Conservation (phyloP, 2,113 vertebrate species). For the Caranx melampygus region DNA sequence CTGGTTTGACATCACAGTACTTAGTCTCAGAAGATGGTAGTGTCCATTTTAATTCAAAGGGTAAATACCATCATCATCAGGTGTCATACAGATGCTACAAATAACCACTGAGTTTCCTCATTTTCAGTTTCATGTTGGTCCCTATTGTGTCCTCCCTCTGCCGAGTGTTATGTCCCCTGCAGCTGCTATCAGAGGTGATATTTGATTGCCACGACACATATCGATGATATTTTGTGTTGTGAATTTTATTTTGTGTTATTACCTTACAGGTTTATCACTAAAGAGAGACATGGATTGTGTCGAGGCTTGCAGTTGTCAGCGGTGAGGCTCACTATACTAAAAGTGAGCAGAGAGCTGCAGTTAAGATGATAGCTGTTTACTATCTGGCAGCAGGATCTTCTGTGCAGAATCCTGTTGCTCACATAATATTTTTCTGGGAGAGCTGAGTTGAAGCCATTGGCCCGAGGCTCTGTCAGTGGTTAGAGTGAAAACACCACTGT, state of each 20-base stretch:
- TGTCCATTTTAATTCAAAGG: no score
- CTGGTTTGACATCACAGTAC: neutral
- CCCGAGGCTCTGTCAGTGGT: slow-evolving; percentile 51
- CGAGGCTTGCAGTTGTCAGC: neutral
- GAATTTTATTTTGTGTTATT: no score
- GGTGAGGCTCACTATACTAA: no score
- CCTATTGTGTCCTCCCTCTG: neutral
- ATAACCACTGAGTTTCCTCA: neutral
- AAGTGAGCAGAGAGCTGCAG: neutral
- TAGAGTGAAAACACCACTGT: slow-evolving; percentile 38
- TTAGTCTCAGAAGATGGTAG: no score
- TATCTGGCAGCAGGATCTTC: neutral
- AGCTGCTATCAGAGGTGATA: no score
- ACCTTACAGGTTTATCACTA: neutral
- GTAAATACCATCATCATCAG: neutral
- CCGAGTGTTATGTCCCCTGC: neutral
- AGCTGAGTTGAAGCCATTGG: slow-evolving; percentile 35
- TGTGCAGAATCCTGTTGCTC: slow-evolving; percentile 19
- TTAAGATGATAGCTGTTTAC: neutral
- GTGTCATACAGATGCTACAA: neutral
- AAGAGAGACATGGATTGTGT: neutral
- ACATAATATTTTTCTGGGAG: slow-evolving; percentile 15
- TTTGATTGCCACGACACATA: neutral
- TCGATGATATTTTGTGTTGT: no score
- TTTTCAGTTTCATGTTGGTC: neutral